Percentiles rank a stretch among this genome's conserved stretches.
phyloP scores from a whole-genome alignment of 2,888 invertebrate genomes.

The Celastrina argiolus region DNA sequence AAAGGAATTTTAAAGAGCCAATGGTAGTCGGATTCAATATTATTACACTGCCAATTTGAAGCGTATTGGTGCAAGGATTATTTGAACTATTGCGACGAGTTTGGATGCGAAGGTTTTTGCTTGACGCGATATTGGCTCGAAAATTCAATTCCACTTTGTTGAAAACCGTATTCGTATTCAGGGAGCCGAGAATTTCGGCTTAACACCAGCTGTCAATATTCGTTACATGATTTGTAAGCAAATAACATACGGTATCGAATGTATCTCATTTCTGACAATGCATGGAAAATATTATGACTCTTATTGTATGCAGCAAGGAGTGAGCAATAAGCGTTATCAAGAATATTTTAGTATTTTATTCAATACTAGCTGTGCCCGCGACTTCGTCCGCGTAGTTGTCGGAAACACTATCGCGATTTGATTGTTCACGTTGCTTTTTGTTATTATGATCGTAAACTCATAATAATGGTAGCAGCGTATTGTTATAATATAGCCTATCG shows the following conservation, averaged over 20 bases:
- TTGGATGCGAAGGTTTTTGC: background rate
- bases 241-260: background rate
- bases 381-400: no score
- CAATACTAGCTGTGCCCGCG: no score
- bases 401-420: no score
- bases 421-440: no score
- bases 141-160: conserved; percentile 11
- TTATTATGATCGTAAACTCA: no score
- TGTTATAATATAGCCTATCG: no score
- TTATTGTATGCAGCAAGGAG: no score
- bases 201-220: conserved; percentile 46
- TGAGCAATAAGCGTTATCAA: background rate
- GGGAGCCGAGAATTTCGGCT: conserved; percentile 47
- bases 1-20: conserved; percentile 6
- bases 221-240: conserved; percentile 26
- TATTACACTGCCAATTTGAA: background rate
- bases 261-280: background rate
- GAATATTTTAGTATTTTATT: background rate
- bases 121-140: background rate
- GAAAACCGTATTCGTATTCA: background rate
- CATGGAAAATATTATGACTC: background rate
- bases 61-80: background rate
- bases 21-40: background rate
- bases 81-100: background rate
- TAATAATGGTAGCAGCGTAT: no score